Evolutionary conservation across 1,140 invertebrate genomes (phyloP).

Genomic region (Lethocerus indicus): DNA sequence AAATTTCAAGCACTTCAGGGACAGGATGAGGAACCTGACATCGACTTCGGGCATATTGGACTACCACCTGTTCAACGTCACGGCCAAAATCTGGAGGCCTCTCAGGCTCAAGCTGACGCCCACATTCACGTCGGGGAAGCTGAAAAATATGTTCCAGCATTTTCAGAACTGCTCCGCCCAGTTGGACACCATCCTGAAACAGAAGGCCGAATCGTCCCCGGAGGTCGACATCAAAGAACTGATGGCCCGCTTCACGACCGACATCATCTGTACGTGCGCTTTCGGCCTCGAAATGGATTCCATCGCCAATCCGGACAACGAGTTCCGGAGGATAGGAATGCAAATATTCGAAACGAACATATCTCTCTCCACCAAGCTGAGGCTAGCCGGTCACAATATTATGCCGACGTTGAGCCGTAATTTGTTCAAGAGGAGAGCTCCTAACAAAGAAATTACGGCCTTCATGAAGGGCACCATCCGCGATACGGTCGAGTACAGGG

Average conservation of each 20-base stretch:
- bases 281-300: constrained; percentile 42
- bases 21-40: constrained; percentile 27
- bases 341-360: constrained; percentile 4
- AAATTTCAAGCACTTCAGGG: constrained; percentile 35
- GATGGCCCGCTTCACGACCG: constrained; percentile 38
- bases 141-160: constrained; percentile 18
- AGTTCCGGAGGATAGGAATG: constrained; percentile 4
- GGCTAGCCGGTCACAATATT: no score
- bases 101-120: constrained; percentile 39
- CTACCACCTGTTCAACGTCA: constrained; percentile 29
- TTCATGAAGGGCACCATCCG: constrained; percentile 16
- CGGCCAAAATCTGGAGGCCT: constrained; percentile 35
- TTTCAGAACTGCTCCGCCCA: no score
- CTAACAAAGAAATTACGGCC: constrained; percentile 12
- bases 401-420: no score
- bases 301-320: constrained; percentile 26
- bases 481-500: constrained; percentile 17
- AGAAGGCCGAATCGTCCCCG: no score
- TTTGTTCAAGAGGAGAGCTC: constrained; percentile 10
- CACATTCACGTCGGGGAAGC: constrained; percentile 40
- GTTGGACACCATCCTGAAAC: constrained; percentile 24
- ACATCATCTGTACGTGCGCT: constrained; percentile 40
- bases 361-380: constrained; percentile 27
- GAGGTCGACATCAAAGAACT: constrained; percentile 25
- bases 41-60: constrained; percentile 29